phyloP scores from a whole-genome alignment of 2,113 vertebrate species.

The Cygnus buccinator region DNA sequence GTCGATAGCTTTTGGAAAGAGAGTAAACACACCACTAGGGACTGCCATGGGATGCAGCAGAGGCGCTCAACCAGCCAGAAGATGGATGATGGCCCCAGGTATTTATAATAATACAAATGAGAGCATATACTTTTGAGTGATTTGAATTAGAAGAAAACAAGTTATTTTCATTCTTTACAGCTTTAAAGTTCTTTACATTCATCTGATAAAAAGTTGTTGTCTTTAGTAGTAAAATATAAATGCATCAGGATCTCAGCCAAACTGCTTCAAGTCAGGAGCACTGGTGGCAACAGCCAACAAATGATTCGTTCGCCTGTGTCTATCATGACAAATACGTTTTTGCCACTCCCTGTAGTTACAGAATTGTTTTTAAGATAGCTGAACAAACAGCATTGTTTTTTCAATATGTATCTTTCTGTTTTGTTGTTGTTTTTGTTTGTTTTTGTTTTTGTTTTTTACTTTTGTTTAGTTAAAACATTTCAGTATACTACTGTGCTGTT shows the following conservation, averaged over 20 bases:
- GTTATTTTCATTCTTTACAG: neutral
- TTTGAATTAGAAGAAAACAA: neutral
- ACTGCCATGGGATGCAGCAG: neutral
- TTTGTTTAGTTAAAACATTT: neutral
- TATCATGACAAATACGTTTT: neutral
- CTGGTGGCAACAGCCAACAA: neutral
- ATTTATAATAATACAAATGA: neutral
- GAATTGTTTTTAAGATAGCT: neutral
- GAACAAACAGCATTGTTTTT: neutral
- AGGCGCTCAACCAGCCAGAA: neutral
- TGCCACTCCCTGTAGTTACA: neutral
- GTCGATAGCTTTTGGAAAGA: constrained; percentile 79
- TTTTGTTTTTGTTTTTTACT: neutral
- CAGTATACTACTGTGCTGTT: neutral
- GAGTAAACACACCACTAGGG: constrained; percentile 15
- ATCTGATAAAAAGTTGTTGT: neutral
- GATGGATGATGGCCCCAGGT: constrained; percentile 65
- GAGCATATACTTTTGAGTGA: neutral
- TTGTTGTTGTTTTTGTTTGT: neutral
- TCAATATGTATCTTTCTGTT: neutral
- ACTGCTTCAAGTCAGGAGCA: neutral
- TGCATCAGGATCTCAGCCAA: neutral
- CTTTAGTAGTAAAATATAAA: neutral
- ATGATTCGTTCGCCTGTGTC: neutral
- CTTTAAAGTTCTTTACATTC: neutral